A percentile compares a stretch with the other conserved stretches of the same genome.
Evolutionary conservation across 1,140 invertebrate species (phyloP).

Genomic region (Polypedilum pembai): DNA sequence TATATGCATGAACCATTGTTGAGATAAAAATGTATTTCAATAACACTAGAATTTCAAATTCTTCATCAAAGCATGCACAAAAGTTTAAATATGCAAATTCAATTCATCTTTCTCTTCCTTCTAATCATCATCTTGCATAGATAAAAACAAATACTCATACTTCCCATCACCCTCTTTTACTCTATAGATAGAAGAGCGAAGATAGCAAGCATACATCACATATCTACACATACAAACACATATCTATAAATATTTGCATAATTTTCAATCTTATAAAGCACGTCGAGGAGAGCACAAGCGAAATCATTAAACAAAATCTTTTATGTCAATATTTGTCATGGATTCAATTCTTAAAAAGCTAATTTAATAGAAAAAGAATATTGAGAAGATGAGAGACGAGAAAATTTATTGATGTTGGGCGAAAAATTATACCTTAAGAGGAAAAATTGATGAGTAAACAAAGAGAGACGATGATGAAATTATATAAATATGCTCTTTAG

Average conservation of each 20-base stretch:
- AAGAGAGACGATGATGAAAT: too few species aligned
- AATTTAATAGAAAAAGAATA: not conserved
- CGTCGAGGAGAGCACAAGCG: not conserved
- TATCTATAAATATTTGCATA: constrained; percentile 9
- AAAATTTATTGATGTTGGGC: too few species aligned
- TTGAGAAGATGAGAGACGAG: too few species aligned
- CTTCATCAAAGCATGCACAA: not conserved
- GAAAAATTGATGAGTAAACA: too few species aligned
- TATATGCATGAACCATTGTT: too few species aligned
- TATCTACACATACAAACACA: not conserved
- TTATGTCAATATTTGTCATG: constrained; percentile 19
- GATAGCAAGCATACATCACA: not conserved
- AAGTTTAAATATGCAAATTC: constrained; percentile 6
- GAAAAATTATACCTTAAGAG: too few species aligned
- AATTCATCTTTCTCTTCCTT: not conserved
- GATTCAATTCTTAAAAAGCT: constrained; percentile 15
- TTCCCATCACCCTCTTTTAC: not conserved
- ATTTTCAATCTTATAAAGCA: constrained; percentile 13
- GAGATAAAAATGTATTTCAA: not conserved
- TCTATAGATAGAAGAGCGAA: not conserved
- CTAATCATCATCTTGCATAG: not conserved
- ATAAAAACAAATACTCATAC: not conserved
- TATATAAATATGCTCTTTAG: too few species aligned
- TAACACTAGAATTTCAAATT: not conserved
- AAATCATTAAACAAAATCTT: constrained; percentile 14